Evolutionary conservation across 2,113 vertebrate genomes (phyloP).

Genomic region (Thermophis baileyi): DNA sequence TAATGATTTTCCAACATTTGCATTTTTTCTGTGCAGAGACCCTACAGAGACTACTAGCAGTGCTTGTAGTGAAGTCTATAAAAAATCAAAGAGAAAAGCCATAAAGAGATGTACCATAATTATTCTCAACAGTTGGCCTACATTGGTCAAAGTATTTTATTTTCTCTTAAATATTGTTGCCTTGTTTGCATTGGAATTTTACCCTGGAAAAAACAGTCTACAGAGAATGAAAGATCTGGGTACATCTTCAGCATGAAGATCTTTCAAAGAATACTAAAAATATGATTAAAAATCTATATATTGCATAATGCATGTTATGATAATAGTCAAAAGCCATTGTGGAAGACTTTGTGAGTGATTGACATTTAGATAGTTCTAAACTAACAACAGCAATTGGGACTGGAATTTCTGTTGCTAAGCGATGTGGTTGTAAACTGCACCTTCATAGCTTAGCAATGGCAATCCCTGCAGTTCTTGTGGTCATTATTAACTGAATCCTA

Average conservation of each 20-base stretch:
- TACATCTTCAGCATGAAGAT: neutral
- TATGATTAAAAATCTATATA: neutral
- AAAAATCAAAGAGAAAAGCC: neutral
- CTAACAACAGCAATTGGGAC: neutral
- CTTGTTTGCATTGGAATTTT: neutral
- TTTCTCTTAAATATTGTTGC: neutral
- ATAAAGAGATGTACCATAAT: neutral
- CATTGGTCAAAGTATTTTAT: neutral
- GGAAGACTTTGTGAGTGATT: neutral
- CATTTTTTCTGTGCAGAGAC: neutral
- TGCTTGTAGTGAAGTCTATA: neutral
- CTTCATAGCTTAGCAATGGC: neutral
- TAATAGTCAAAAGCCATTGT: neutral
- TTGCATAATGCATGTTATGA: neutral
- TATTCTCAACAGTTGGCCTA: neutral
- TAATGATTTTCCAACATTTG: neutral
- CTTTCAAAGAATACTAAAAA: neutral
- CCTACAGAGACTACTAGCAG: neutral
- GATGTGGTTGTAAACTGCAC: neutral
- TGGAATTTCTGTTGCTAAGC: neutral
- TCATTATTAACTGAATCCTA: neutral
- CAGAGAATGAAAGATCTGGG: neutral
- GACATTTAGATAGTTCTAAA: neutral
- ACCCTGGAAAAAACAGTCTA: neutral
- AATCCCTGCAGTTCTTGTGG: neutral